phyloP scores from a whole-genome alignment of 2,113 vertebrate genomes.

The Seriola quinqueradiata region DNA sequence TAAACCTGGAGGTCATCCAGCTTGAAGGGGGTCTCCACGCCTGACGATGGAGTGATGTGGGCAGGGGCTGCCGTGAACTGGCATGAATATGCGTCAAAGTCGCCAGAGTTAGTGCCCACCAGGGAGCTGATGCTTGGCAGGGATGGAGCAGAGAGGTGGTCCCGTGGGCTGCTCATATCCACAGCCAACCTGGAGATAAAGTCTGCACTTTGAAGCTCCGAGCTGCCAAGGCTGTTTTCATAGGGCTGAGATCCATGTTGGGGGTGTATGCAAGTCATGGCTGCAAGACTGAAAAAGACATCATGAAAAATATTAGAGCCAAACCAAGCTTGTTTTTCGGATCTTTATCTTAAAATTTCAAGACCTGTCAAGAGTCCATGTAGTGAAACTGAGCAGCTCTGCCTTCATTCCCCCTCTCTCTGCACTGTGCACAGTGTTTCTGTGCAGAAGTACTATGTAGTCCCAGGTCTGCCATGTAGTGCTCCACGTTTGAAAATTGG shows the following conservation, averaged over 20 bases:
- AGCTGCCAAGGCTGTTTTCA: conserved; percentile 84
- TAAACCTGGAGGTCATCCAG: conserved; percentile 94
- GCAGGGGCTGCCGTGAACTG: conserved; percentile 85
- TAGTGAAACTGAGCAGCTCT: not conserved
- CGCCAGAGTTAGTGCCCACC: conserved; percentile 88
- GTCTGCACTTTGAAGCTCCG: conserved; percentile 89
- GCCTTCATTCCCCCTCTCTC: not conserved
- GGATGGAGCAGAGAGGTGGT: conserved; percentile 81
- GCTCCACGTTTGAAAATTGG: not conserved
- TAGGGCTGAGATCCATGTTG: conserved; percentile 88
- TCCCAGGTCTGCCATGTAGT: no score
- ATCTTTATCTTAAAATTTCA: not conserved
- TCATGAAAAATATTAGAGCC: not conserved
- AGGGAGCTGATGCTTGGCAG: conserved; percentile 92
- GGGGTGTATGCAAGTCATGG: conserved; percentile 96
- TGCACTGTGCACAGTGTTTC: no score
- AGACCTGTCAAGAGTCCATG: not conserved
- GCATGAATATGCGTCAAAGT: conserved; percentile 92
- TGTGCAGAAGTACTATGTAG: no score
- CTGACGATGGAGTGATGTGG: conserved; percentile 53
- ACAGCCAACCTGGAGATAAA: conserved; percentile 86
- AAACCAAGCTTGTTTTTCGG: not conserved
- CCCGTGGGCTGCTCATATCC: conserved; percentile 86
- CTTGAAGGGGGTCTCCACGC: conserved; percentile 84
- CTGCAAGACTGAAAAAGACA: conserved; percentile 74